phyloP scores from a whole-genome alignment of 2,888 invertebrate genomes.

The Bellardia bayeri region DNA sequence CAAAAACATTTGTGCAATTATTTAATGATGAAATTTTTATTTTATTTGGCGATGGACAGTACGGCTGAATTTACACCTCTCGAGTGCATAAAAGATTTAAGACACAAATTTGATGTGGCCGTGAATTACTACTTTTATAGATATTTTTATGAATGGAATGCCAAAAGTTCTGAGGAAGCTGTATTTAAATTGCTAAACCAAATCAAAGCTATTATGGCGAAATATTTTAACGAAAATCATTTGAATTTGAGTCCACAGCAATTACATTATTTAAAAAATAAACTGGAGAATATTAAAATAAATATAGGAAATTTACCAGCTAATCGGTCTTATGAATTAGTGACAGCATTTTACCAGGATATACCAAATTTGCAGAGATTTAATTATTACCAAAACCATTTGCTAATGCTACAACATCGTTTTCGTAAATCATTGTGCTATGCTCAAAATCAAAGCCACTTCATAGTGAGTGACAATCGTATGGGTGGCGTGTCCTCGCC shows the following conservation, averaged over 20 bases:
- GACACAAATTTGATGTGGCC: not conserved
- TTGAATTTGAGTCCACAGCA: not conserved
- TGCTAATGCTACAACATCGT: slow-evolving; percentile 53
- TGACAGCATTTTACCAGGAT: too few relatives aligned
- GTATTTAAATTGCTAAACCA: not conserved
- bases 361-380: too few relatives aligned
- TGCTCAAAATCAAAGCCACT: slow-evolving; percentile 22
- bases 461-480: slow-evolving; percentile 29
- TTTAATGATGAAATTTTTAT: not conserved
- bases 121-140: not conserved
- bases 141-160: not conserved
- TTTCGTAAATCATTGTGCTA: slow-evolving; percentile 23
- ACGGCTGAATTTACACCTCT: not conserved
- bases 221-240: not conserved
- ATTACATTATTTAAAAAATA: not conserved
- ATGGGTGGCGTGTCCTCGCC: slow-evolving; percentile 75
- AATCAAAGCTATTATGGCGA: not conserved
- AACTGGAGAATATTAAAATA: slow-evolving; percentile 74
- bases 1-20: not conserved
- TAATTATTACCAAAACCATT: too few relatives aligned
- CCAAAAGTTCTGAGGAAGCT: not conserved
- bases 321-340: too few relatives aligned
- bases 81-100: not conserved
- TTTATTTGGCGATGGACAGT: not conserved
- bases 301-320: not conserved